Evolutionary conservation across 2,888 invertebrate genomes (phyloP).

Genomic region (Nowickia ferox): DNA sequence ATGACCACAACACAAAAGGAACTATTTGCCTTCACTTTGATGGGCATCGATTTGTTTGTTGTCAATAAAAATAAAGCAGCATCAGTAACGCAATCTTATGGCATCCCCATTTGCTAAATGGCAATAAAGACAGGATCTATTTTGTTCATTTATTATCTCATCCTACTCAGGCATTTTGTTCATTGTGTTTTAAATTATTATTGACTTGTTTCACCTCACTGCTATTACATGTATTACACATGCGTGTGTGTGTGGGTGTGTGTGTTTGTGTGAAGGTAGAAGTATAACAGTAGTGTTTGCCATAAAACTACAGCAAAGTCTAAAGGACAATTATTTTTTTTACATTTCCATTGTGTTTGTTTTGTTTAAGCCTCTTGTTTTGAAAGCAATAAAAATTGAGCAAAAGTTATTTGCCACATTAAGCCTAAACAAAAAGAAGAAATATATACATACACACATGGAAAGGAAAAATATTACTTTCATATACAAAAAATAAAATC

Average conservation of each 20-base stretch:
- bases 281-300: neutral
- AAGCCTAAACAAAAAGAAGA: slow-evolving; percentile 54
- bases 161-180: slow-evolving; percentile 38
- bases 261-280: neutral
- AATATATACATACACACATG: neutral
- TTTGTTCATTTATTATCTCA: slow-evolving; percentile 37
- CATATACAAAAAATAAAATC: slow-evolving; percentile 35
- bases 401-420: slow-evolving; percentile 72
- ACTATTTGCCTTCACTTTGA: slow-evolving; percentile 37
- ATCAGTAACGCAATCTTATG: slow-evolving; percentile 38
- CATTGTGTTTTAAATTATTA: slow-evolving; percentile 53
- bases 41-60: slow-evolving; percentile 57
- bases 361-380: slow-evolving; percentile 81
- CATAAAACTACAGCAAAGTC: slow-evolving; percentile 14
- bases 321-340: slow-evolving; percentile 22
- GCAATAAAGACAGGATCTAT: slow-evolving; percentile 37
- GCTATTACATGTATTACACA: neutral
- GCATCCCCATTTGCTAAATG: slow-evolving; percentile 51
- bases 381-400: slow-evolving; percentile 78
- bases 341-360: slow-evolving; percentile 61
- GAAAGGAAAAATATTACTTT: slow-evolving; percentile 27
- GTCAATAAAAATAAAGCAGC: slow-evolving; percentile 44
- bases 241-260: neutral
- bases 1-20: slow-evolving; percentile 64
- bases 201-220: slow-evolving; percentile 63